Conservation (phyloP, 1,140 invertebrate genomes). For the Bombus affinis region DNA sequence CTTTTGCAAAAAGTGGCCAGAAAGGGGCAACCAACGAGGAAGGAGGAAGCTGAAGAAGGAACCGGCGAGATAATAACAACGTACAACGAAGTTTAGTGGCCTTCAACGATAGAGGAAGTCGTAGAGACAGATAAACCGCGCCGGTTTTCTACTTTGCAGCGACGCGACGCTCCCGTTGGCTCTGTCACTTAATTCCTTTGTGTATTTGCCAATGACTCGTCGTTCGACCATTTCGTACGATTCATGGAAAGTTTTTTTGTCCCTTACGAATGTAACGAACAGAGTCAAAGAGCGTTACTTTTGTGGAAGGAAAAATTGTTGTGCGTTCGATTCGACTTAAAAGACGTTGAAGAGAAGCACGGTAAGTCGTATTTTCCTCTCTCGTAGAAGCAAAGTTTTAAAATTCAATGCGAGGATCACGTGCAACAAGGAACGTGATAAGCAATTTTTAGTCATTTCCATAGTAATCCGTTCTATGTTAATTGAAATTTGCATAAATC, state of each 20-base stretch:
- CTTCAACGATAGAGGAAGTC: slow-evolving; percentile 1
- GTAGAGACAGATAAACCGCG: neutral
- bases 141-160: neutral
- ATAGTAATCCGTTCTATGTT: neutral
- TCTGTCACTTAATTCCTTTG: neutral
- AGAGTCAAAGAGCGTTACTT: neutral
- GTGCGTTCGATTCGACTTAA: too few species aligned
- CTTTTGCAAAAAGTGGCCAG: too few species aligned
- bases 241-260: neutral
- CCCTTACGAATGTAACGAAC: neutral
- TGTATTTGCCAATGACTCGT: neutral
- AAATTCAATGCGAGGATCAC: too few species aligned
- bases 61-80: slow-evolving; percentile 38
- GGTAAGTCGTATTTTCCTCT: too few species aligned
- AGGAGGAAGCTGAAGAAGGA: slow-evolving; percentile 2
- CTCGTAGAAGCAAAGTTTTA: too few species aligned
- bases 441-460: neutral
- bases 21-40: neutral
- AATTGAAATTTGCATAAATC: neutral
- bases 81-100: slow-evolving; percentile 39
- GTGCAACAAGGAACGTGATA: too few species aligned
- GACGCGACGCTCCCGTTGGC: neutral
- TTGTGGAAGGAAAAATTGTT: neutral
- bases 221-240: neutral
- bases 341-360: too few species aligned